Percentiles rank a stretch among this genome's conserved stretches.
These are phyloP conservation scores for Sciaenops ocellatus DNA, from an alignment of 2,797 vertebrate genomes.

Conservation along the genomic window DNA sequence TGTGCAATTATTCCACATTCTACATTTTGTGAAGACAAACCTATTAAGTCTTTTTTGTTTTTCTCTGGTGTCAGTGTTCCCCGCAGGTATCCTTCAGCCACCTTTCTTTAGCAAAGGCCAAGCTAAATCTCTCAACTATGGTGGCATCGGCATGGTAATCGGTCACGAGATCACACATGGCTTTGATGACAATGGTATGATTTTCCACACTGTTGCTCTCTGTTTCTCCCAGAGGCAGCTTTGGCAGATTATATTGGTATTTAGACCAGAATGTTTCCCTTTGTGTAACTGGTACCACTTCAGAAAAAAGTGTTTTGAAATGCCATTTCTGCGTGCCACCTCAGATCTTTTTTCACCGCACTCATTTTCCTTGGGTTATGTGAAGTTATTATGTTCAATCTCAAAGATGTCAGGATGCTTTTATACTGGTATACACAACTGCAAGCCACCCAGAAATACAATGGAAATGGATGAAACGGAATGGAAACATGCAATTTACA, in stretches of 20 bases:
- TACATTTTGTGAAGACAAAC: neutral
- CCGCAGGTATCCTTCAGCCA: conserved; percentile 95
- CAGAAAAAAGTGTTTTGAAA: conserved; percentile 24
- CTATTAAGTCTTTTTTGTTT: neutral
- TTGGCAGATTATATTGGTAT: conserved; percentile 33
- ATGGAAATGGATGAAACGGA: neutral
- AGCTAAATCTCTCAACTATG: conserved; percentile 92
- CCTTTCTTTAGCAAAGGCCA: conserved; percentile 96
- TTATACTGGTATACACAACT: neutral
- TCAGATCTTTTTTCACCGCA: conserved; percentile 16
- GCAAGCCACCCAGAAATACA: neutral
- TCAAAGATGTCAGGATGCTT: conserved; percentile 19
- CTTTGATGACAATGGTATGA: conserved; percentile 95
- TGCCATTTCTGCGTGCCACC: neutral
- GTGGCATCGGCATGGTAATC: conserved; percentile 97
- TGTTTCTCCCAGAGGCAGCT: conserved; percentile 15
- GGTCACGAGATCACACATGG: conserved; percentile 98
- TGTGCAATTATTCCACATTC: neutral
- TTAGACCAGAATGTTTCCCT: conserved; percentile 25
- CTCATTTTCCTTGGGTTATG: conserved; percentile 12
- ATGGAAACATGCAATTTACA: conserved; percentile 20
- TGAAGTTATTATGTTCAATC: conserved; percentile 22
- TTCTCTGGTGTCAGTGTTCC: conserved; percentile 88
- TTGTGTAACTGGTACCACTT: conserved; percentile 44
- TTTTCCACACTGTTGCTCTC: conserved; percentile 35